Evolutionary conservation across 2,113 vertebrate genomes (phyloP).

Genomic region (Cyanistes caeruleus): DNA sequence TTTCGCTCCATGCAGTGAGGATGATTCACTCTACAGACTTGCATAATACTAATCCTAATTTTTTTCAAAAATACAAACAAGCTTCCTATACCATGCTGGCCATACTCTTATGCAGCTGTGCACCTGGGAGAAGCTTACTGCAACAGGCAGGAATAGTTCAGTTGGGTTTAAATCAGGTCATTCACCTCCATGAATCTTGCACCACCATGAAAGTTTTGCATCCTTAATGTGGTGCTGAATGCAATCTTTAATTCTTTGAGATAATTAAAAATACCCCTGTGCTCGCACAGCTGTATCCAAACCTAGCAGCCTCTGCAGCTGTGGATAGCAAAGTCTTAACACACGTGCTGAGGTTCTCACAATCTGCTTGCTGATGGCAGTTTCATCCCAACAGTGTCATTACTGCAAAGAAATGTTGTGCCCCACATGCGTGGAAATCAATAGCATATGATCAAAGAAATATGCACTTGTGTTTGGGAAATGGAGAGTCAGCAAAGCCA

Average conservation of each 20-base stretch:
- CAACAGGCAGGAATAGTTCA: background rate
- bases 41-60: background rate
- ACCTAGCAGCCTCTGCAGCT: background rate
- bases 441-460: background rate
- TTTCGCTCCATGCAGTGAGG: background rate
- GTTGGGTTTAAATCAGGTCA: background rate
- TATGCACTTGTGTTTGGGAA: background rate
- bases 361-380: background rate
- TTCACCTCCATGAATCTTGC: background rate
- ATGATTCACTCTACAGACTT: background rate
- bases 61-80: background rate
- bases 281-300: background rate
- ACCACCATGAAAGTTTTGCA: background rate
- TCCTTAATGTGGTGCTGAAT: background rate
- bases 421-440: background rate
- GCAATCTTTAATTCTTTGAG: background rate
- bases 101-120: background rate
- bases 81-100: background rate
- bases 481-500: background rate
- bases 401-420: background rate
- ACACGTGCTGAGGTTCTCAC: background rate
- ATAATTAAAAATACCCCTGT: background rate
- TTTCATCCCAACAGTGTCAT: background rate
- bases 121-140: background rate
- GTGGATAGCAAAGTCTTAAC: background rate